Base-by-base conservation (phyloP, 2,888 invertebrate species). In the Philhelius pedissequus region DNA sequence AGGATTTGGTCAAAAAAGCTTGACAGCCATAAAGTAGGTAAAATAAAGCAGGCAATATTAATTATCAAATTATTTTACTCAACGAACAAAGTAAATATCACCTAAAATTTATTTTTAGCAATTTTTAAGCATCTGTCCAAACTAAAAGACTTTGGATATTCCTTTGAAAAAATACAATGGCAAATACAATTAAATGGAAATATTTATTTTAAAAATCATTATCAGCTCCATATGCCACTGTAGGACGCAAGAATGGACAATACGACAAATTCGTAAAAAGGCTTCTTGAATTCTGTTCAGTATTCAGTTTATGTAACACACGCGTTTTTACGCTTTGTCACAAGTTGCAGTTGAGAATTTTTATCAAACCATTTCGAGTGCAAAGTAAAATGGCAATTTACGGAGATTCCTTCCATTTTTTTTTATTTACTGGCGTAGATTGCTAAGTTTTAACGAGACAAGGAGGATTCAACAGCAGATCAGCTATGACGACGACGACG, bases 381-480 rank as follows among this genome's bases (percentile, higher is more conserved):
- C 56, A 76, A 75, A 79, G 70, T 80, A 86, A 64, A 86, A 86
- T 86, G 86, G 77, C 86, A 86, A 86, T 86, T 83, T 86, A 86
- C 87, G 86, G 82, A 88, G 87, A 87, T 88, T 86, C 87, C 88
- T 88, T 77, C 38, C 48, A 52, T 43, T 62, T 75, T 45, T 62
- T 69, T 48, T 27, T 43, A 9, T 9, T 15, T 54, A 18, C 32
- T 20, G 13, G 32, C 25, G 18, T 69, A 54, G 68, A 68, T 69
- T 60, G 45, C 40, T n/a, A 43, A 40, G 30, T 64, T 62, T 66
- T 56, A 70, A 78, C 74, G 69, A 62, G 60, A 83, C n/a, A n/a
- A 84, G 79, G 70, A 75, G 75, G 77, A 69, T 69, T 20, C 66
- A 43, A 13, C 30, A 30, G 30, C 18, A 54, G 30, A 45, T 64